These are phyloP conservation scores for Microtus oregoni DNA, from an alignment of 2,113 vertebrate genomes.

Conservation along the genomic window DNA sequence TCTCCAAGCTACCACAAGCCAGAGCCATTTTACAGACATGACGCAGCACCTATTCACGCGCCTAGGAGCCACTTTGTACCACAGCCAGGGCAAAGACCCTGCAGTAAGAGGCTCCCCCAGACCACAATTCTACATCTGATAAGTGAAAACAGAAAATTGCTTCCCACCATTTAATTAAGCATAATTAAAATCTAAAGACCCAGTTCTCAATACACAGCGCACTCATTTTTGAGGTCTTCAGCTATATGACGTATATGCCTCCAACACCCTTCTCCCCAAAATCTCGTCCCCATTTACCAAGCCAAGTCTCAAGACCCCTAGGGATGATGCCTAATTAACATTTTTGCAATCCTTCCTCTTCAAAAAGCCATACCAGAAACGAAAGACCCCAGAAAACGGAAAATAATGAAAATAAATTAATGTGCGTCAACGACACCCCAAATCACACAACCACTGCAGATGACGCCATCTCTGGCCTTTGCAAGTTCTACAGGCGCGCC, in stretches of 20 bases:
- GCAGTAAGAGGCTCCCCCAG: background rate
- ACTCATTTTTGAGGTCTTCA: background rate
- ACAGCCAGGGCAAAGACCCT: background rate
- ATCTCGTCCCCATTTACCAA: background rate
- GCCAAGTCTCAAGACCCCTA: background rate
- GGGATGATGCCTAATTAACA: background rate
- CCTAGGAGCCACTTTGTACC: background rate
- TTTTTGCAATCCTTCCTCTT: background rate
- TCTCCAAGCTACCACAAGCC: background rate
- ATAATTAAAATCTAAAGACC: constrained; percentile 5
- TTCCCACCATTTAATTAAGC: constrained; percentile 13
- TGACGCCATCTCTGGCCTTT: background rate
- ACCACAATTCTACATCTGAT: background rate
- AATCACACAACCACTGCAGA: background rate
- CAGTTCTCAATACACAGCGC: background rate
- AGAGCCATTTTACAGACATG: background rate
- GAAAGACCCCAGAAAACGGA: background rate
- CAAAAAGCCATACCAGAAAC: background rate
- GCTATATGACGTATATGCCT: background rate
- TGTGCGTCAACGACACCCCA: background rate
- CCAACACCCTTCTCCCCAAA: background rate
- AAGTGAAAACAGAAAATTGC: background rate
- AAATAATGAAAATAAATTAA: constrained; percentile 28
- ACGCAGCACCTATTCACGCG: fast-evolving
- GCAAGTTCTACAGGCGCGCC: background rate